phyloP scores from a whole-genome alignment of 2,888 invertebrate genomes.

The Philereme transversata region DNA sequence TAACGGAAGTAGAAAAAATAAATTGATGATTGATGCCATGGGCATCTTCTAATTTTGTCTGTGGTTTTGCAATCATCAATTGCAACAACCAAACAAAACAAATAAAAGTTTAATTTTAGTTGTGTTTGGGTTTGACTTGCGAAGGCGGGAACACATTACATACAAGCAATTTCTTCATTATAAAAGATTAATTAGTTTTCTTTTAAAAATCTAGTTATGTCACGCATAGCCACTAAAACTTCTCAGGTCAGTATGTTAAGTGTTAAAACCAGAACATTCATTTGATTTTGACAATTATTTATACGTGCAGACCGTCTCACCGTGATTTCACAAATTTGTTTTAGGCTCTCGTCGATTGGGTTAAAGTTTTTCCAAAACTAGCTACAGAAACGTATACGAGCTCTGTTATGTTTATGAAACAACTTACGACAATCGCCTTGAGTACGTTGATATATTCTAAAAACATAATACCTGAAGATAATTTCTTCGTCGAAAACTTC shows the following conservation, averaged over 20 bases:
- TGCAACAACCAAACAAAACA: neutral
- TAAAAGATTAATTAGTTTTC: no score
- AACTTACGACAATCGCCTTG: constrained; percentile 64
- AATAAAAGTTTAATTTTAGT: no score
- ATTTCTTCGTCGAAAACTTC: constrained; percentile 56
- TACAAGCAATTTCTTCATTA: no score
- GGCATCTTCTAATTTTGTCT: neutral
- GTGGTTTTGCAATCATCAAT: neutral
- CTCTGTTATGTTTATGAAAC: constrained; percentile 71
- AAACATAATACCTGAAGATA: constrained; percentile 61
- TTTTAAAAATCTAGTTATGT: constrained; percentile 1
- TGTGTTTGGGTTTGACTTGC: no score
- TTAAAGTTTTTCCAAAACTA: constrained; percentile 60
- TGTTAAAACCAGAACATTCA: no score
- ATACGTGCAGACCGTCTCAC: no score
- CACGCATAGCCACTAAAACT: constrained; percentile 39
- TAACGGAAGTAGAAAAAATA: no score
- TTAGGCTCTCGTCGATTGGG: constrained; percentile 64
- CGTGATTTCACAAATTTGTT: no score
- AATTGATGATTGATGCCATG: no score
- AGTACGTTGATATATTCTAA: constrained; percentile 68
- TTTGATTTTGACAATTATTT: no score
- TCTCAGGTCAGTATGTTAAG: constrained; percentile 49
- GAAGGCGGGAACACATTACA: no score
- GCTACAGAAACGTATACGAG: constrained; percentile 66